These are phyloP conservation scores for Sylvilagus floridanus DNA, from an alignment of 2,797 vertebrate genomes.

Conservation along the genomic window DNA sequence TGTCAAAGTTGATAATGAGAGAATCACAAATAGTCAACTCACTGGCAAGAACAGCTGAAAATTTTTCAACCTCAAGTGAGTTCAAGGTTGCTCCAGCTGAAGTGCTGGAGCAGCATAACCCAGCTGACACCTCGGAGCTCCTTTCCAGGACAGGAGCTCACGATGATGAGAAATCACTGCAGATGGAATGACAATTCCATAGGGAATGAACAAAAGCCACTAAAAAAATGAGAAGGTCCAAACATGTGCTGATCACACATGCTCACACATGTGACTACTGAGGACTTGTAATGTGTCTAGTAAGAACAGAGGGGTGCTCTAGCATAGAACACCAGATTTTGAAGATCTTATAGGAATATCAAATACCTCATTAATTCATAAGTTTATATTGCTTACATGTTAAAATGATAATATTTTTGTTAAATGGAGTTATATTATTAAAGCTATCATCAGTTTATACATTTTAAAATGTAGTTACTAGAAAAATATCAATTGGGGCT, in stretches of 20 bases:
- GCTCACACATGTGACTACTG: background rate
- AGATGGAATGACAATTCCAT: constrained; percentile 4
- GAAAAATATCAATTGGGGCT: too few relatives aligned
- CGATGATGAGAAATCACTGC: background rate
- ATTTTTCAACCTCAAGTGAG: background rate
- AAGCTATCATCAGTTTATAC: background rate
- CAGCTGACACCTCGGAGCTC: too few relatives aligned
- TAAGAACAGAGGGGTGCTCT: background rate
- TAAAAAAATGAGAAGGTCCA: background rate
- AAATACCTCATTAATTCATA: background rate
- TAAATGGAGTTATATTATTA: background rate
- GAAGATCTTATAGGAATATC: constrained; percentile 11
- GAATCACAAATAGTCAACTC: background rate
- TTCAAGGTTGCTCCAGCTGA: background rate
- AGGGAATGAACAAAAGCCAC: background rate
- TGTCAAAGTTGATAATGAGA: background rate
- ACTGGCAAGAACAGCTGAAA: constrained; percentile 18
- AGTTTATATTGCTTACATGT: background rate
- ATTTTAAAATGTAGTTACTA: background rate
- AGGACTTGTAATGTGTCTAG: background rate
- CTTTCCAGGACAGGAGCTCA: background rate
- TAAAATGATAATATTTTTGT: constrained; percentile 12
- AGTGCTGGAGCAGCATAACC: background rate
- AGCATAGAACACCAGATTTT: background rate
- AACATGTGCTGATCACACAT: background rate